phyloP scores from a whole-genome alignment of 2,797 vertebrate species.

The Catamblyrhynchus diadema region DNA sequence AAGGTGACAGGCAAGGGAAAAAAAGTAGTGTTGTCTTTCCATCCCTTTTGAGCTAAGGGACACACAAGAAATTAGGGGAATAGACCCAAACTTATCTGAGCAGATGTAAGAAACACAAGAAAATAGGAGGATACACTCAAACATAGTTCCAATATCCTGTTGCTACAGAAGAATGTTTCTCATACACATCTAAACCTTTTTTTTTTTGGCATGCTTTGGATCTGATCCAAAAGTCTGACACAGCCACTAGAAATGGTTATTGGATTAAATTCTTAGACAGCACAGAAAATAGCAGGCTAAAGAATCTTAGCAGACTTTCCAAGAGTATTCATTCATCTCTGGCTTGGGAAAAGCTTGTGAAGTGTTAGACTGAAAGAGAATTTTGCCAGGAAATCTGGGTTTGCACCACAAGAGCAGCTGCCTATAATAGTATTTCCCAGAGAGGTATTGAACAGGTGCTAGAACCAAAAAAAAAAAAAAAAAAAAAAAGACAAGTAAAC shows the following conservation, averaged over 20 bases:
- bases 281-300: constrained; percentile 47
- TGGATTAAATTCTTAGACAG: constrained; percentile 63
- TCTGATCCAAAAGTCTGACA: constrained; percentile 42
- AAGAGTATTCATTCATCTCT: constrained; percentile 41
- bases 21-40: background rate
- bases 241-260: constrained; percentile 43
- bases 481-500: background rate
- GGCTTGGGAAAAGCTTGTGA: constrained; percentile 25
- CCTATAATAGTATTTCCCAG: background rate
- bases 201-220: background rate
- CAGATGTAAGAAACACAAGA: background rate
- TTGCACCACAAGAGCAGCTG: constrained; percentile 8
- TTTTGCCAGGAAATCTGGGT: constrained; percentile 21
- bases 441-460: background rate
- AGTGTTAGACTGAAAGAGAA: constrained; percentile 15
- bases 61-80: background rate
- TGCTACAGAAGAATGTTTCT: background rate
- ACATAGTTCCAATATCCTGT: background rate
- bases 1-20: background rate
- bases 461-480: background rate
- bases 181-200: background rate
- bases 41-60: background rate
- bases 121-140: background rate
- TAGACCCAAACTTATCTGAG: background rate
- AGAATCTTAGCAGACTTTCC: constrained; percentile 46